These are phyloP conservation scores for Istiophorus platypterus DNA, from an alignment of 2,113 vertebrate genomes.

Conservation along the genomic window DNA sequence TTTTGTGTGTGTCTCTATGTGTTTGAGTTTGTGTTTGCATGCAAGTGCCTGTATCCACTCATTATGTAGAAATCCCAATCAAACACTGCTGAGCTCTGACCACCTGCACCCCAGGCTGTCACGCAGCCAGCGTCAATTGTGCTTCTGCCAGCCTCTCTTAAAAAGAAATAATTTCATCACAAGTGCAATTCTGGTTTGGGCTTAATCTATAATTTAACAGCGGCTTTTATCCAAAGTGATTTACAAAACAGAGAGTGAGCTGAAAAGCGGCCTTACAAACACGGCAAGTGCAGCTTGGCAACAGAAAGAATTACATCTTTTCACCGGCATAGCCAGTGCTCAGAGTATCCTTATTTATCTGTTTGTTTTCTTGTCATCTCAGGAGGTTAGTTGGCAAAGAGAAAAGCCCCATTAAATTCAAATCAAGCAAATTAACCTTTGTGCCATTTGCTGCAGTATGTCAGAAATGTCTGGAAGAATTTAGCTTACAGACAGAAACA, in stretches of 20 bases:
- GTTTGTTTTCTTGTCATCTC: slow-evolving; percentile 29
- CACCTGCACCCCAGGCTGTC: slow-evolving; percentile 61
- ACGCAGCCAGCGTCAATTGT: slow-evolving; percentile 47
- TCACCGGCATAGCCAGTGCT: neutral
- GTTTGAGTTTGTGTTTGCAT: slow-evolving; percentile 22
- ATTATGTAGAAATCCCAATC: slow-evolving; percentile 57
- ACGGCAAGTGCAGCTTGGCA: slow-evolving; percentile 46
- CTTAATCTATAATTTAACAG: slow-evolving; percentile 68
- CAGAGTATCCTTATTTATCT: slow-evolving; percentile 34
- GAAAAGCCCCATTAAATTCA: slow-evolving; percentile 28
- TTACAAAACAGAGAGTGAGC: slow-evolving; percentile 54
- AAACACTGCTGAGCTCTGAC: slow-evolving; percentile 56
- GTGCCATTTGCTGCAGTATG: neutral
- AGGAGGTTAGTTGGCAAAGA: slow-evolving; percentile 10
- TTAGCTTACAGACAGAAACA: neutral
- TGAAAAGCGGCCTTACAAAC: slow-evolving; percentile 48
- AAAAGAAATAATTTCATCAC: slow-evolving; percentile 68
- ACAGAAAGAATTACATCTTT: slow-evolving; percentile 29
- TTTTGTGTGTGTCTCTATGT: neutral
- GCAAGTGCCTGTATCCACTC: slow-evolving; percentile 23
- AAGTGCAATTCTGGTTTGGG: slow-evolving; percentile 56
- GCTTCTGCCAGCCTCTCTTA: slow-evolving; percentile 51
- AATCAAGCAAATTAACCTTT: slow-evolving; percentile 26
- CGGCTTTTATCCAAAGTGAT: slow-evolving; percentile 64
- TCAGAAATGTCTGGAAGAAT: slow-evolving; percentile 5